phyloP scores from a whole-genome alignment of 1,140 invertebrate genomes.

The Mactra quadrangularis region DNA sequence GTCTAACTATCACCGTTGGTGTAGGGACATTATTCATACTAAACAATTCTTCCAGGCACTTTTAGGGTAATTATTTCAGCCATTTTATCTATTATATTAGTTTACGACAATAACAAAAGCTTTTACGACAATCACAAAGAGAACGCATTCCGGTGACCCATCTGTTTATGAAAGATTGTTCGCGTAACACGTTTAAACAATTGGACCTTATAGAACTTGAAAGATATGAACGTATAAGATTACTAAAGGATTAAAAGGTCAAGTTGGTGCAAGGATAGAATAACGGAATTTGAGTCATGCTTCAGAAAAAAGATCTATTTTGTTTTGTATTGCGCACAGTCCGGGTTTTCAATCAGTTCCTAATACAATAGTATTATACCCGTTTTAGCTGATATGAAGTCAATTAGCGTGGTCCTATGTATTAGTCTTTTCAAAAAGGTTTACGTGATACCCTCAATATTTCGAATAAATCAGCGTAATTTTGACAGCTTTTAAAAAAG shows the following conservation, averaged over 20 bases:
- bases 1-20: conserved; percentile 42
- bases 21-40: conserved; percentile 23
- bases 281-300: conserved; percentile 34
- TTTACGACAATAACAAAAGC: conserved; percentile 50
- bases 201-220: conserved; percentile 3
- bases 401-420: conserved; percentile 54
- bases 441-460: conserved; percentile 45
- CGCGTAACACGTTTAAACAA: conserved; percentile 54
- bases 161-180: conserved; percentile 52
- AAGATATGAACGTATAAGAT: conserved; percentile 40
- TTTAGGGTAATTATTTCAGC: conserved; percentile 46
- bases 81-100: conserved; percentile 49
- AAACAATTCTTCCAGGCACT: conserved; percentile 13
- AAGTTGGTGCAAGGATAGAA: conserved; percentile 53
- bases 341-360: conserved; percentile 27
- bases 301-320: conserved; percentile 31
- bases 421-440: conserved; percentile 28
- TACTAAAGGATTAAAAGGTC: conserved; percentile 44
- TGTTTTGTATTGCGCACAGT: conserved; percentile 32
- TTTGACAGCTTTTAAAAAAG: conserved; percentile 55
- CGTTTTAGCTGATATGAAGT: conserved; percentile 47
- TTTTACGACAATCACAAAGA: conserved; percentile 49
- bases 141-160: conserved; percentile 48
- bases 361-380: conserved; percentile 56
- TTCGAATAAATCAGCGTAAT: conserved; percentile 49